A percentile compares a stretch with the other conserved stretches of the same genome.
These are phyloP conservation scores for Oreocharis arfaki DNA, from an alignment of 2,113 vertebrate species.

Conservation along the genomic window DNA sequence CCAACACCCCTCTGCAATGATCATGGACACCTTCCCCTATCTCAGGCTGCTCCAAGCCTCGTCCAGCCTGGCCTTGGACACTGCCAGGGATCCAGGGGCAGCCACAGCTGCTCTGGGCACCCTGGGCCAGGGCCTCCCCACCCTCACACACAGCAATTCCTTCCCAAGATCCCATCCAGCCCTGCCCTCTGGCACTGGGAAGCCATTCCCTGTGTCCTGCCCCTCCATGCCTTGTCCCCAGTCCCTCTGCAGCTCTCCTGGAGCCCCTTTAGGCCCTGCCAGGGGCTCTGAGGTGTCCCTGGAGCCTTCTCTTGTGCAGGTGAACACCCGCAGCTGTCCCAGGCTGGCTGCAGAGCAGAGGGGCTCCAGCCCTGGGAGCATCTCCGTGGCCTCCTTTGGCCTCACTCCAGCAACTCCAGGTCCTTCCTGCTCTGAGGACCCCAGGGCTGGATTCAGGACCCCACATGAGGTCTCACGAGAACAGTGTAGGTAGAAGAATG, in stretches of 20 bases:
- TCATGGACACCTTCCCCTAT: rapidly evolving
- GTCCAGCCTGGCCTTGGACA: rapidly evolving
- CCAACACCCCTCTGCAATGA: background rate
- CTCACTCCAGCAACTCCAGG: rapidly evolving
- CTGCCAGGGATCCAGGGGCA: background rate
- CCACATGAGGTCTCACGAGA: background rate
- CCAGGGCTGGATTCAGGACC: background rate
- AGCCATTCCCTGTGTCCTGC: background rate
- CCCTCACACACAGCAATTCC: rapidly evolving
- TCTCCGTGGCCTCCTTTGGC: rapidly evolving
- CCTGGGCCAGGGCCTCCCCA: rapidly evolving
- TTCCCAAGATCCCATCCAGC: rapidly evolving
- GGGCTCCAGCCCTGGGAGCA: rapidly evolving
- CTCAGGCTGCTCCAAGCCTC: rapidly evolving
- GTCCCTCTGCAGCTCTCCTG: background rate
- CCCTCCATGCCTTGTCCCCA: background rate
- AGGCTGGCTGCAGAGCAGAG: background rate
- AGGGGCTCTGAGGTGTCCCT: background rate
- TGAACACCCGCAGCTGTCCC: background rate
- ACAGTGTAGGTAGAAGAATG: background rate
- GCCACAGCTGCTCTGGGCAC: background rate
- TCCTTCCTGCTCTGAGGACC: rapidly evolving
- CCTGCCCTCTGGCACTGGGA: background rate
- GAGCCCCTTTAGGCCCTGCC: background rate
- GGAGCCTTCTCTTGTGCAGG: background rate